Percentiles rank a stretch among this genome's conserved stretches.
These are phyloP conservation scores for Gambusia holbrooki DNA, from an alignment of 2,113 vertebrate genomes.

Conservation along the genomic window DNA sequence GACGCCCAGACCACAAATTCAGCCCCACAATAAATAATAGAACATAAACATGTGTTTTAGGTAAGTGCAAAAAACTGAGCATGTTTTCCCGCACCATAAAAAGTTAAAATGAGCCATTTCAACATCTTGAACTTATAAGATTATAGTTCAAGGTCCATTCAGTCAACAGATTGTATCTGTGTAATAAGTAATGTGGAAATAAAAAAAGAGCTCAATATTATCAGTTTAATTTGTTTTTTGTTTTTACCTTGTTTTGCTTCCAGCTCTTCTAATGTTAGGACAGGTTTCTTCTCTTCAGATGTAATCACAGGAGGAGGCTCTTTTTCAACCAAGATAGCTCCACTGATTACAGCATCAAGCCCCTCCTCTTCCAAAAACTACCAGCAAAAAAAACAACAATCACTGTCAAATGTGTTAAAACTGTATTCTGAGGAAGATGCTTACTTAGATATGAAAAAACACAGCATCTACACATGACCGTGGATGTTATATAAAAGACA, in stretches of 20 bases:
- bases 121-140: no score
- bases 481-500: background rate
- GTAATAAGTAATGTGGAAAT: background rate
- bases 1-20: background rate
- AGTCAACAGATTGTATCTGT: background rate
- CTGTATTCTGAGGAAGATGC: background rate
- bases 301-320: conserved; percentile 63
- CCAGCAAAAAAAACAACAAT: background rate
- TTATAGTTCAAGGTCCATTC: no score
- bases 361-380: conserved; percentile 76
- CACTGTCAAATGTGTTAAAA: background rate
- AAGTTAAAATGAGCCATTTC: background rate
- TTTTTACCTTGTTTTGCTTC: conserved; percentile 95
- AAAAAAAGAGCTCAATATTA: background rate
- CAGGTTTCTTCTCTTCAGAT: conserved; percentile 89
- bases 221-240: background rate
- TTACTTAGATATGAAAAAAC: background rate
- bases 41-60: background rate
- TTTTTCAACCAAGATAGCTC: conserved; percentile 61
- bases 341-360: conserved; percentile 67
- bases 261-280: conserved; percentile 90
- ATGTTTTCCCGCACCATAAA: background rate
- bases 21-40: background rate
- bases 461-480: background rate
- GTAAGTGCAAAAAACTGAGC: background rate